Base-by-base conservation (phyloP, 1,140 invertebrate genomes). In the Limonius californicus region DNA sequence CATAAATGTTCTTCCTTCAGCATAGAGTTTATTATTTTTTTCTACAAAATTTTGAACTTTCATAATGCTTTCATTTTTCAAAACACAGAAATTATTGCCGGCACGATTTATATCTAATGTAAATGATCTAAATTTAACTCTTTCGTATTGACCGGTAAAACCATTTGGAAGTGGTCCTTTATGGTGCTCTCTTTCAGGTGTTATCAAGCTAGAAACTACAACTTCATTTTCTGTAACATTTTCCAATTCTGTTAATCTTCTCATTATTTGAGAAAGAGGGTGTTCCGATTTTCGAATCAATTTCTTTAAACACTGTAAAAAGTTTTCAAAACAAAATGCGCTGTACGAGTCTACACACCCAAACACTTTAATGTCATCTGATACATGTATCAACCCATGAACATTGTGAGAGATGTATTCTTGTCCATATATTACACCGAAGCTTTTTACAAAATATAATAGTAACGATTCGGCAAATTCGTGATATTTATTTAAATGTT, bases 331-430 rank as follows among this genome's bases (percentile, higher is more conserved):
- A 42, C 21, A 30, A 43, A 63, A 66, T 6, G 27, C 53, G 45
- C 50, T 59, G 53, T 63, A 66, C 2, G 55, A 20, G 61, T 67
- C 59, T 16, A 67, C 21, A 2, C 23, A 11, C 12, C 65, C 65
- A 64, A 23, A 27, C 16, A 53, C 14, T 61, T 64, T 32, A 30
- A 54, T 35, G 20, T 67, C 65, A 35, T 57, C 54, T 18, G 55
- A 11, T 7, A 67, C 14, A 61, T 66, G 65, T 42, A 66, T 9
- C 54, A 64, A 64, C 32, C 60, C 60, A 53, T 67, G 65, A 9
- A 67, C 65, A 61, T 67, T 64, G 30, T 67, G 47, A 6, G 30
- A 54, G n/a, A 67, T 59, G 35, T 15, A 60, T 63, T 59, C 21
- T 9, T 23, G 6, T 21, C 63, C 62, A 59, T 65, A 67, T 58